A percentile compares a stretch with the other conserved stretches of the same genome.
phyloP scores from a whole-genome alignment of 1,140 invertebrate species.

The Cherax quadricarinatus region DNA sequence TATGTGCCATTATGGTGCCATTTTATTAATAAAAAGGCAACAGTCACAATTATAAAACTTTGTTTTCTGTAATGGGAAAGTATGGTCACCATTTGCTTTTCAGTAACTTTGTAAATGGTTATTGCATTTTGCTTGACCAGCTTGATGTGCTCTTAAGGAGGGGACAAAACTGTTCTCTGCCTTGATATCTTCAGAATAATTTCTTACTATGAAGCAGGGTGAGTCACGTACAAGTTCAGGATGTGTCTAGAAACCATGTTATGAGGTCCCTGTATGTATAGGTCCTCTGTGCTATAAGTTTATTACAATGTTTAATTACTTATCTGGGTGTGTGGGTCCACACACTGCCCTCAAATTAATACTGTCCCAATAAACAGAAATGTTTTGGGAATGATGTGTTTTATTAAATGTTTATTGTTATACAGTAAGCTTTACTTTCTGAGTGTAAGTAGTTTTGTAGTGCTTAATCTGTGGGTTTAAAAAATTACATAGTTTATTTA shows the following conservation, averaged over 20 bases:
- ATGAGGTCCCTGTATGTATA: neutral
- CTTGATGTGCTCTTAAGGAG: neutral
- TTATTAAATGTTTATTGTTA: neutral
- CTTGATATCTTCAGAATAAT: neutral
- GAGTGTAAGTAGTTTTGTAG: neutral
- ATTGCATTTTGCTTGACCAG: neutral
- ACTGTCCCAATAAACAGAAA: too few species aligned
- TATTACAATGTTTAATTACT: too few species aligned
- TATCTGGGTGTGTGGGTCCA: too few species aligned
- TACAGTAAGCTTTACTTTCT: neutral
- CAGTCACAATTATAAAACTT: neutral
- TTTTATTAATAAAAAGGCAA: neutral
- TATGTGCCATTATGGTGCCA: conserved; percentile 7
- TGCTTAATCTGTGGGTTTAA: neutral
- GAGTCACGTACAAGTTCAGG: neutral
- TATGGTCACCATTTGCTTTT: neutral
- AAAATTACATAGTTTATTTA: neutral
- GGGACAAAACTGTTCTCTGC: neutral
- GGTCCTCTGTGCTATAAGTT: neutral
- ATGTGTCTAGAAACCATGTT: neutral
- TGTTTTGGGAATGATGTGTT: neutral
- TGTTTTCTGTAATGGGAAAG: neutral
- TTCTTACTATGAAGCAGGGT: neutral
- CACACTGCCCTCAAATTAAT: too few species aligned
- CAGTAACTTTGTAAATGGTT: too few species aligned